Base-by-base conservation (phyloP, 2,888 invertebrate genomes). In the Agonopterix subpropinquella region DNA sequence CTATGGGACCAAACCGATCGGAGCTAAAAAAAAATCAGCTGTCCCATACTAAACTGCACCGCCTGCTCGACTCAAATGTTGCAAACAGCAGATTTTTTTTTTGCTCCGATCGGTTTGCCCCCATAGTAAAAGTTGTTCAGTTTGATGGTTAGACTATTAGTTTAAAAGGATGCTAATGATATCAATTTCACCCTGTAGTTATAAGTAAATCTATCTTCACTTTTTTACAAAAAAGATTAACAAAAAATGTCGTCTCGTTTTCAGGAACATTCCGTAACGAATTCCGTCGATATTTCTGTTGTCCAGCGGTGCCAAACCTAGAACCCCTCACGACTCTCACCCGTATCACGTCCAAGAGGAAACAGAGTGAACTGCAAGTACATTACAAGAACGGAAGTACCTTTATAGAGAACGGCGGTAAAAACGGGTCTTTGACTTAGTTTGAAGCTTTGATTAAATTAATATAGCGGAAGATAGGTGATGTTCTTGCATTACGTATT, bases 251-350 rank as follows among this genome's bases (percentile, higher is more conserved):
- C 28, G 57, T 49, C 51, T 56, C 49, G 60, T 42, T 39, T 42
- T 15, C 89, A 93, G 93, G 92, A 46, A 93, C 93, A 83, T 93
- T 93, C 68, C 91, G 92, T 1, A 89, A 91, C 11, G 93, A 93
- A 66, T 93, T 93, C 64, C 90, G 90, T 9, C 89, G 92, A 13
- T 91, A 92, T 0, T 89, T 89, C 71, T 80, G 80, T 58, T 83
- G 83, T 47, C 56, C 70, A 0, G 48, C 62, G 0, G 57, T 53
- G 0, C 52, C 67, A 0, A 55, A 59, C 0, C 62, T 59, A 1
- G 79, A 80, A 2, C 73, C 71, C 47, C 71, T 75, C 15, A 73
- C 77, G 0, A 80, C 79, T 0, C 49, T 81, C n/a, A 76, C 77
- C 0, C 65, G 80, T 0, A 54, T 77, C 2, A 80, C 79, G 2